Conservation (phyloP, 1,140 invertebrate species). For the Cyclargus thomasi region DNA sequence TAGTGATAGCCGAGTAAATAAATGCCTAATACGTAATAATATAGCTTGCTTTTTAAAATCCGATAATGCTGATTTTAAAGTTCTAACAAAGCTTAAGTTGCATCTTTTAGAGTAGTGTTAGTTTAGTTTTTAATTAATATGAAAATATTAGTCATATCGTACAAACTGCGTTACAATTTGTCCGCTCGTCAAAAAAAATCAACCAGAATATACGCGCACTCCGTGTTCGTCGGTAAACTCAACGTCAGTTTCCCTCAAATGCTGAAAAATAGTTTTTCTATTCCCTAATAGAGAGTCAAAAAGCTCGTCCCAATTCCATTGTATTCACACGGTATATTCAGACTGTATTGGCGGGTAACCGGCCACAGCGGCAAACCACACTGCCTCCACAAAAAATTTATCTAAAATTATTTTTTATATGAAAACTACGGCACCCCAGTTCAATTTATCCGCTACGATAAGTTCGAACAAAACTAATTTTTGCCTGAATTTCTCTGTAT, state of each 20-base stretch:
- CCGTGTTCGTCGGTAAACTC: background rate
- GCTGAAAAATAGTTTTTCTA: background rate
- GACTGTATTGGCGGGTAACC: background rate
- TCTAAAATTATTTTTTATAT: background rate
- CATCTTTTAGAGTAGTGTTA: too few relatives aligned
- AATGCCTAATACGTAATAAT: too few relatives aligned
- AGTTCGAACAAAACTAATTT: background rate
- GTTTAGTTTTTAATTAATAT: too few relatives aligned
- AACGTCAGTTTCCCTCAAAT: background rate
- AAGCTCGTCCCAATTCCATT: background rate
- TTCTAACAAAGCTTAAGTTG: too few relatives aligned
- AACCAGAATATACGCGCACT: background rate
- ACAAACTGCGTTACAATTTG: too few relatives aligned
- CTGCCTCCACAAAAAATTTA: background rate
- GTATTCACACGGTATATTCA: background rate
- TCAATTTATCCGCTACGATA: background rate
- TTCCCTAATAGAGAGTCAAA: background rate
- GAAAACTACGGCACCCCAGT: background rate
- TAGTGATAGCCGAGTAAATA: too few relatives aligned
- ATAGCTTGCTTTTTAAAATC: too few relatives aligned
- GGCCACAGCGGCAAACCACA: background rate
- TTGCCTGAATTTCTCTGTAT: background rate
- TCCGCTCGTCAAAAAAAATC: too few relatives aligned
- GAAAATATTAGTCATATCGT: too few relatives aligned
- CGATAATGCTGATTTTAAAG: too few relatives aligned